Conservation (phyloP, 2,113 vertebrate genomes). For the Datnioides undecimradiatus region DNA sequence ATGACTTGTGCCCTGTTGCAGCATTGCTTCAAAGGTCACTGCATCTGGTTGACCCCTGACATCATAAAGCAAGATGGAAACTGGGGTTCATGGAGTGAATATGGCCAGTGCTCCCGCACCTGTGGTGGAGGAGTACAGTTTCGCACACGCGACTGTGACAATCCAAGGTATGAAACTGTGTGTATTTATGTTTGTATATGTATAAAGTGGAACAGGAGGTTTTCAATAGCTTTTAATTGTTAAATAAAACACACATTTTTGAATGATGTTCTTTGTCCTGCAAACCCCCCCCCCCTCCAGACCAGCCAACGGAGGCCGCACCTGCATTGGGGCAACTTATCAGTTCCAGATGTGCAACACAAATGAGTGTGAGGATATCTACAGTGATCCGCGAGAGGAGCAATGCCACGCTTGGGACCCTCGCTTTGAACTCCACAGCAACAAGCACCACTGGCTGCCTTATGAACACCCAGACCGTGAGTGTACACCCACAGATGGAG, state of each 20-base stretch:
- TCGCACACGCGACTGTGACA: constrained; percentile 93
- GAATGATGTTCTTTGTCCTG: neutral
- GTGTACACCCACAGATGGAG: constrained; percentile 50
- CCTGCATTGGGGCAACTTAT: constrained; percentile 89
- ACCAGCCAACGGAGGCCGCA: constrained; percentile 92
- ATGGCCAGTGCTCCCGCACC: constrained; percentile 93
- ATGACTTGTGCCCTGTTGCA: constrained; percentile 69
- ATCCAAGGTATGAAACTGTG: constrained; percentile 89
- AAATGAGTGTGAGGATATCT: constrained; percentile 89
- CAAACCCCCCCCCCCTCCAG: constrained; percentile 82
- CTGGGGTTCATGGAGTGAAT: constrained; percentile 97
- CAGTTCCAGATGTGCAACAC: constrained; percentile 95
- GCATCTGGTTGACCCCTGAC: constrained; percentile 95
- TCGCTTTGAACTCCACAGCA: constrained; percentile 89
- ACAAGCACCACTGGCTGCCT: constrained; percentile 95
- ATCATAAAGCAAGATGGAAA: constrained; percentile 96
- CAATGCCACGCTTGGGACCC: constrained; percentile 92
- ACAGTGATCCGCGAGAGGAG: constrained; percentile 92
- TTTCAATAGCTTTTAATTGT: neutral
- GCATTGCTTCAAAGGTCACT: constrained; percentile 99
- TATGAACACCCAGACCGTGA: constrained; percentile 94
- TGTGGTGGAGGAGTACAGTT: constrained; percentile 95
- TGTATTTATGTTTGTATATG: neutral
- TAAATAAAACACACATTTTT: neutral
- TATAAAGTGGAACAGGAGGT: neutral